Conservation (phyloP, 2,888 invertebrate genomes). For the Catocala fraxini region DNA sequence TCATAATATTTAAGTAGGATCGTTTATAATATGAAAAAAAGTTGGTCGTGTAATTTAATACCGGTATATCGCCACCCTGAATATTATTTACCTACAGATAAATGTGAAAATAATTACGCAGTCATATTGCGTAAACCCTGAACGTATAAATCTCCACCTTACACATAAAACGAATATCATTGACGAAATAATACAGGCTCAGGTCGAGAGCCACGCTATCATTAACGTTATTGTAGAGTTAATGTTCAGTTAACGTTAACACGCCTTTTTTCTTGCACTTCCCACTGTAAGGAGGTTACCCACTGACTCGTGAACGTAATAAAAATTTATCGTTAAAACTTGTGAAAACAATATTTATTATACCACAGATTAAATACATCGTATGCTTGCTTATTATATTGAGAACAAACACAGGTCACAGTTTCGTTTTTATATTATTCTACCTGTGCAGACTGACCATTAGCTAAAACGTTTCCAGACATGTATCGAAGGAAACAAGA, state of each 20-base stretch:
- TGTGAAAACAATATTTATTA: slow-evolving; percentile 14
- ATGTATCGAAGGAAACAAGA: neutral
- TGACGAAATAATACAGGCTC: slow-evolving; percentile 31
- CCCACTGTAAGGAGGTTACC: slow-evolving; percentile 33
- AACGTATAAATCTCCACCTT: slow-evolving; percentile 34
- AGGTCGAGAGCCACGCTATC: slow-evolving; percentile 17
- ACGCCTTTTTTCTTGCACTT: slow-evolving; percentile 34
- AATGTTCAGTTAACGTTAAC: slow-evolving; percentile 35
- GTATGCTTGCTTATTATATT: neutral
- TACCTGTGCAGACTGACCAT: neutral
- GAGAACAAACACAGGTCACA: neutral
- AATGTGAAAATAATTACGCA: slow-evolving; percentile 51
- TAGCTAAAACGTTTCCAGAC: neutral
- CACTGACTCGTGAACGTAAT: slow-evolving; percentile 19
- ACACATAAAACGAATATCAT: slow-evolving; percentile 43
- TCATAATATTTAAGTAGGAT: neutral
- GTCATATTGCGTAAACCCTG: slow-evolving; percentile 36
- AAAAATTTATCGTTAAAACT: slow-evolving; percentile 27
- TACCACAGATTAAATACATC: slow-evolving; percentile 1
- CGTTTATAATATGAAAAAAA: slow-evolving; percentile 1
- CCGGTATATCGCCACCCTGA: slow-evolving; percentile 13
- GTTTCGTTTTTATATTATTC: no score
- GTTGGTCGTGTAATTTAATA: neutral
- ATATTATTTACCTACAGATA: slow-evolving; percentile 31
- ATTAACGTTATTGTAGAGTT: slow-evolving; percentile 42